These are phyloP conservation scores for Arctia plantaginis DNA, from an alignment of 2,888 invertebrate genomes.

Conservation along the genomic window DNA sequence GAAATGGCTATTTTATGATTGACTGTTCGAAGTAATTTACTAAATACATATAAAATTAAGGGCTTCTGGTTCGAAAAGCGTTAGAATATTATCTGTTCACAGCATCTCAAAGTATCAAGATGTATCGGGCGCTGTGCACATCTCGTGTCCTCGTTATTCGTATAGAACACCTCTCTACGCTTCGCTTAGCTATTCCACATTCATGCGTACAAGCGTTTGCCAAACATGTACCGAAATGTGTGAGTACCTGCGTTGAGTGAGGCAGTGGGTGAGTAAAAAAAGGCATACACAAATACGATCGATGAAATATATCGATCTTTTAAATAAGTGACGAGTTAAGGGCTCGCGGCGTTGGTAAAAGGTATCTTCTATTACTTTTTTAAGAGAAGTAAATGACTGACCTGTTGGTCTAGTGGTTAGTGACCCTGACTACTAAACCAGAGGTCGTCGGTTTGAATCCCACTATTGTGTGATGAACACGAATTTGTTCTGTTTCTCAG, in stretches of 20 bases:
- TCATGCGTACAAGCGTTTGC: conserved; percentile 57
- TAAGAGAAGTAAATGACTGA: not conserved
- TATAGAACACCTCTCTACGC: conserved; percentile 73
- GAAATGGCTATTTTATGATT: too few species aligned
- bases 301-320: not conserved
- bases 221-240: conserved; percentile 47
- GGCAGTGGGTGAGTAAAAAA: conserved; percentile 20
- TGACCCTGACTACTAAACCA: not conserved
- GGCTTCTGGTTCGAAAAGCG: not conserved
- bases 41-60: not conserved
- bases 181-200: conserved; percentile 74
- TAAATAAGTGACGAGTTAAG: not conserved
- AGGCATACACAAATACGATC: not conserved
- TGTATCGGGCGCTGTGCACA: conserved; percentile 48
- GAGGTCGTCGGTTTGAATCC: not conserved
- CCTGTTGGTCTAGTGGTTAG: not conserved
- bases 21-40: too few species aligned
- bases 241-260: conserved; percentile 8
- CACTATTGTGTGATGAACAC: not conserved
- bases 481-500: too few species aligned
- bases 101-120: conserved; percentile 64
- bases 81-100: not conserved
- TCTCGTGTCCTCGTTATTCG: conserved; percentile 83
- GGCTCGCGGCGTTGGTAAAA: not conserved
- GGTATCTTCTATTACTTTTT: too few species aligned